Percentiles rank a stretch among this genome's conserved stretches.
Evolutionary conservation across 1,140 invertebrate species (phyloP).

Genomic region (Pseudomyrmex gracilis): DNA sequence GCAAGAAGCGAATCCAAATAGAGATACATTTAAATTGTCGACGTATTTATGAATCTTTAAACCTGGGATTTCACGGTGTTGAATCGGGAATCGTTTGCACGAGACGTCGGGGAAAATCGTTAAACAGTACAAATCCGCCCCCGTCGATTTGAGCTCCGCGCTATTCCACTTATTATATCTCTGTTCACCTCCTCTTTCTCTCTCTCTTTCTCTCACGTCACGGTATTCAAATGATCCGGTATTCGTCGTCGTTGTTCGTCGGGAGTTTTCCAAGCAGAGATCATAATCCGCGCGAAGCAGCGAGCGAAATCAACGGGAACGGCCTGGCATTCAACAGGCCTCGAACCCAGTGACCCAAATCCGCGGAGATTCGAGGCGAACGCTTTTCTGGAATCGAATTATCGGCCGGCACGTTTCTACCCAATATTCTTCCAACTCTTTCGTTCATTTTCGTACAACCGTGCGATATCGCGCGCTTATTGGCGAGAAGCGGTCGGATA

Average conservation of each 20-base stretch:
- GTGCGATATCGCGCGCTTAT: not conserved
- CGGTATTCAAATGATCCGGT: constrained; percentile 19
- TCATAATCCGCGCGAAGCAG: constrained; percentile 39
- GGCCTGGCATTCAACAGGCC: constrained; percentile 78
- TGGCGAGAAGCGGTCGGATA: too few relatives aligned
- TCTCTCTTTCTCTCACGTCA: not conserved
- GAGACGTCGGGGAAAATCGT: not conserved
- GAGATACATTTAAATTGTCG: not conserved
- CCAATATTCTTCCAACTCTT: constrained; percentile 40
- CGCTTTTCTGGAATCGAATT: constrained; percentile 48
- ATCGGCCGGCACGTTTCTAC: not conserved
- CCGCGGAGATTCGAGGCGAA: constrained; percentile 66
- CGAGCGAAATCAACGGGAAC: constrained; percentile 56
- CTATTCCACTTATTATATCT: not conserved
- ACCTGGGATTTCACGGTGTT: not conserved
- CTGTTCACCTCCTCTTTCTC: not conserved
- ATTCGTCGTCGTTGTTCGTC: constrained; percentile 5
- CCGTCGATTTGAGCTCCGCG: constrained; percentile 1
- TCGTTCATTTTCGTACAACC: not conserved
- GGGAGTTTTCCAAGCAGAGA: constrained; percentile 8
- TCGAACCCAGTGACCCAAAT: constrained; percentile 78
- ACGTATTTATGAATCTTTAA: constrained; percentile 25
- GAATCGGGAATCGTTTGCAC: not conserved
- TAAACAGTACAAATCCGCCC: constrained; percentile 21
- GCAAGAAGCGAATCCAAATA: not conserved